Percentiles rank a stretch among this genome's conserved stretches.
Evolutionary conservation across 2,113 vertebrate species (phyloP).

Genomic region (Tamias sibiricus): DNA sequence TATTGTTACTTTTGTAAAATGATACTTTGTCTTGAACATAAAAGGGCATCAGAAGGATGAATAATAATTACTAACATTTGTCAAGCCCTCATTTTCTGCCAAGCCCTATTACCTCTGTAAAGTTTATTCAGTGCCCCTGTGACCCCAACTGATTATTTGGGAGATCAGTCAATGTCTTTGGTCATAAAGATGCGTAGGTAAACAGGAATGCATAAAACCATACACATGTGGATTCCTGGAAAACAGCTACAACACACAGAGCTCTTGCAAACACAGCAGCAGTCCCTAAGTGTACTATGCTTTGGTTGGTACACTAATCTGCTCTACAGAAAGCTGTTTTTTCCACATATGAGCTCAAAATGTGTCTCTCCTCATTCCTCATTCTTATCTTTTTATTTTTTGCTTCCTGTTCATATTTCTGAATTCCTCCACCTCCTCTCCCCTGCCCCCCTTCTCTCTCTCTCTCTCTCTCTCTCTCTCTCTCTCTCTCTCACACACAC

Average conservation of each 20-base stretch:
- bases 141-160: slow-evolving; percentile 7
- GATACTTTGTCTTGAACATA: neutral
- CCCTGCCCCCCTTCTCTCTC: too few relatives aligned
- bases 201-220: slow-evolving; percentile 4
- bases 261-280: neutral
- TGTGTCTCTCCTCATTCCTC: neutral
- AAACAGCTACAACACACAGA: neutral
- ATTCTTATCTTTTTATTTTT: neutral
- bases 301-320: neutral
- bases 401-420: neutral
- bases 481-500: too few relatives aligned
- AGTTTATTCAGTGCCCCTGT: neutral
- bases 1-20: neutral
- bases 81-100: neutral
- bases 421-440: too few relatives aligned
- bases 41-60: neutral
- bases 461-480: too few relatives aligned
- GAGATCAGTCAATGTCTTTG: neutral
- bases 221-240: neutral
- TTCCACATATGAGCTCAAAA: neutral
- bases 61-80: slow-evolving; percentile 40
- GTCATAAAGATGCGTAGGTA: neutral
- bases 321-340: neutral
- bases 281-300: neutral
- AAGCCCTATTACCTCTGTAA: neutral